A percentile compares a stretch with the other conserved stretches of the same genome.
Conservation (phyloP, 2,797 vertebrate genomes). For the Anas flavirostris region DNA sequence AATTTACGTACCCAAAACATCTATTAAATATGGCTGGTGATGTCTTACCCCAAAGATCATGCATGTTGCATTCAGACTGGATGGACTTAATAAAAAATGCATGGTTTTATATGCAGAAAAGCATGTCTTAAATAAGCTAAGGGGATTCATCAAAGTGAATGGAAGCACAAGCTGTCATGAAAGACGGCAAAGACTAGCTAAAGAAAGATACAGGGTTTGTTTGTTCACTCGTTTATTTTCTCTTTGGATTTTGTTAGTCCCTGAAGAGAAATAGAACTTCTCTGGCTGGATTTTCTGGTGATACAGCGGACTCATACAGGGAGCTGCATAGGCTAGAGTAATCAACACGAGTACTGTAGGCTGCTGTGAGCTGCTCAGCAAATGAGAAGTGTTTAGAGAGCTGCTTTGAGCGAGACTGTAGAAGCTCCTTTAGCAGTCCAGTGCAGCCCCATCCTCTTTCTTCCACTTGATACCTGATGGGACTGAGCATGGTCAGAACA, state of each 20-base stretch:
- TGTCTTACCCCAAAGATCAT: not conserved
- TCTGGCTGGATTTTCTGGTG: not conserved
- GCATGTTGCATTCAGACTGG: not conserved
- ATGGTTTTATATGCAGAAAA: not conserved
- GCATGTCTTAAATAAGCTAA: not conserved
- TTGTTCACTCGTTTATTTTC: not conserved
- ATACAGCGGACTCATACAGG: accelerated
- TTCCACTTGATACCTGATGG: not conserved
- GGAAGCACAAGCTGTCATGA: not conserved
- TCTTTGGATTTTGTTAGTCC: not conserved
- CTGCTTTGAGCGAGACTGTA: not conserved
- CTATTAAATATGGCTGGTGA: not conserved
- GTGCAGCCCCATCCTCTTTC: not conserved
- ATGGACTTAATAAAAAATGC: not conserved
- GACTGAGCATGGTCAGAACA: not conserved
- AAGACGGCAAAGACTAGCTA: not conserved
- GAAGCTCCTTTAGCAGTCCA: not conserved
- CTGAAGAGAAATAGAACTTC: not conserved
- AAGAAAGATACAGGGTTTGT: not conserved
- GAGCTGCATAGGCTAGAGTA: not conserved
- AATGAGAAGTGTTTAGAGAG: not conserved
- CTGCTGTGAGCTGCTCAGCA: not conserved
- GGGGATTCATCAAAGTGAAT: not conserved
- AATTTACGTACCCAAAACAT: not conserved
- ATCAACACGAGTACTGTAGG: not conserved